Evolutionary conservation across 2,888 invertebrate species (phyloP).

Genomic region (Metalampra italica): DNA sequence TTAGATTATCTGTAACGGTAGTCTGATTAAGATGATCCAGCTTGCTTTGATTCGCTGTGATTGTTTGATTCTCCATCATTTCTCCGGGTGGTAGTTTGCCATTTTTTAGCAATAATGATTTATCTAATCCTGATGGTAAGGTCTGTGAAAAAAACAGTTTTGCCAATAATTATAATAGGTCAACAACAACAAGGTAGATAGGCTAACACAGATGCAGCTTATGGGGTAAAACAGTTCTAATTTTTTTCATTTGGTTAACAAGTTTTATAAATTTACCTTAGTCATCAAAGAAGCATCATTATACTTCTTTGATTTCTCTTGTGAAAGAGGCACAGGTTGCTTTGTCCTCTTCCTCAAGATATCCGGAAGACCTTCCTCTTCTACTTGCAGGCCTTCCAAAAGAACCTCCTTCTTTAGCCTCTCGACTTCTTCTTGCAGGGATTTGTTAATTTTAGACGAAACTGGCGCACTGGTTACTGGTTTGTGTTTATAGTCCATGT

Average conservation of each 20-base stretch:
- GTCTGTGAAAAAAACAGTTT: slow-evolving; percentile 33
- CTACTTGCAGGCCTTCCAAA: slow-evolving; percentile 88
- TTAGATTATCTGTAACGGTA: slow-evolving; percentile 54
- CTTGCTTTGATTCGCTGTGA: slow-evolving; percentile 38
- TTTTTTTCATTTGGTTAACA: no score
- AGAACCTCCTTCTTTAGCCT: slow-evolving; percentile 89
- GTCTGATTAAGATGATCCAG: slow-evolving; percentile 46
- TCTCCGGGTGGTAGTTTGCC: slow-evolving; percentile 62
- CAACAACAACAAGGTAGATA: no score
- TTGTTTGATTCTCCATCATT: slow-evolving; percentile 40
- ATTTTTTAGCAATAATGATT: slow-evolving; percentile 61
- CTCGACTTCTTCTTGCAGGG: slow-evolving; percentile 87
- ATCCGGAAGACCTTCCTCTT: slow-evolving; percentile 90
- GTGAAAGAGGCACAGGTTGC: slow-evolving; percentile 72
- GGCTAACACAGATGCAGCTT: no score
- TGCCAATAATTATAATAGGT: slow-evolving; percentile 7
- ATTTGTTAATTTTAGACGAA: slow-evolving; percentile 80
- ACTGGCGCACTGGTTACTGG: slow-evolving; percentile 46
- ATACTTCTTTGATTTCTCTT: slow-evolving; percentile 70
- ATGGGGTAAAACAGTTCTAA: no score
- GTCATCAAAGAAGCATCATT: slow-evolving; percentile 66
- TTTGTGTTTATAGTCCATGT: slow-evolving; percentile 63
- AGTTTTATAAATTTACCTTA: slow-evolving; percentile 41
- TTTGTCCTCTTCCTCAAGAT: slow-evolving; percentile 84
- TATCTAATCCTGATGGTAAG: slow-evolving; percentile 62